phyloP scores from a whole-genome alignment of 2,113 vertebrate genomes.

The Pelodiscus sinensis region DNA sequence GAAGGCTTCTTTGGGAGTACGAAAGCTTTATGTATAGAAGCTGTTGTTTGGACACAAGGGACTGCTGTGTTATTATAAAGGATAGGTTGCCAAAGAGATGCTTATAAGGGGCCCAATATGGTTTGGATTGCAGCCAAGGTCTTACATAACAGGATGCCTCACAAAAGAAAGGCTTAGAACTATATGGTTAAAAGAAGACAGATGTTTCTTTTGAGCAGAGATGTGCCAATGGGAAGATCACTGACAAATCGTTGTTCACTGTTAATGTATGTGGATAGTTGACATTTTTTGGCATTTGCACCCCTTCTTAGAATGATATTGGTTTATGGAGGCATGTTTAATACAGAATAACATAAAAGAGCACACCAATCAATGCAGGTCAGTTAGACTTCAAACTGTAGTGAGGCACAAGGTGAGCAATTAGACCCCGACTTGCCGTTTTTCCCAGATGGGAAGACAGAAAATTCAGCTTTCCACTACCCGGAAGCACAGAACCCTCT shows the following conservation, averaged over 20 bases:
- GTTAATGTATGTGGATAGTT: conserved; percentile 46
- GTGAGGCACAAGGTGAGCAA: no score
- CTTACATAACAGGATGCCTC: conserved; percentile 75
- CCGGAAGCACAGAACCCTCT: no score
- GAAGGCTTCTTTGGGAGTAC: conserved; percentile 61
- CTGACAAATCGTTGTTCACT: conserved; percentile 61
- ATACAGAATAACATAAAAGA: neutral
- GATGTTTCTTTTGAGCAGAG: conserved; percentile 55
- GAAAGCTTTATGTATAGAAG: conserved; percentile 67
- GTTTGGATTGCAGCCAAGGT: conserved; percentile 67
- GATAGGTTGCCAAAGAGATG: conserved; percentile 74
- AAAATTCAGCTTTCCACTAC: no score
- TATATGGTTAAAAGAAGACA: conserved; percentile 64
- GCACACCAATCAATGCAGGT: neutral
- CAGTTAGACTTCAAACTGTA: neutral
- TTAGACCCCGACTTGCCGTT: no score
- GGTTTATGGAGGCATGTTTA: neutral
- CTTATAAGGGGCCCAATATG: conserved; percentile 72
- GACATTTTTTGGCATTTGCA: conserved; percentile 57
- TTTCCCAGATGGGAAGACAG: no score
- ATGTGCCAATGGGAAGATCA: conserved; percentile 61
- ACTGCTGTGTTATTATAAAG: conserved; percentile 74
- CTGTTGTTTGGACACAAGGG: conserved; percentile 74
- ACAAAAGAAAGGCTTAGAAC: conserved; percentile 72
- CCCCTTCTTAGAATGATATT: conserved; percentile 29